These are phyloP conservation scores for Drosophila diplacantha DNA, from an alignment of 2,888 invertebrate genomes.

Conservation along the genomic window DNA sequence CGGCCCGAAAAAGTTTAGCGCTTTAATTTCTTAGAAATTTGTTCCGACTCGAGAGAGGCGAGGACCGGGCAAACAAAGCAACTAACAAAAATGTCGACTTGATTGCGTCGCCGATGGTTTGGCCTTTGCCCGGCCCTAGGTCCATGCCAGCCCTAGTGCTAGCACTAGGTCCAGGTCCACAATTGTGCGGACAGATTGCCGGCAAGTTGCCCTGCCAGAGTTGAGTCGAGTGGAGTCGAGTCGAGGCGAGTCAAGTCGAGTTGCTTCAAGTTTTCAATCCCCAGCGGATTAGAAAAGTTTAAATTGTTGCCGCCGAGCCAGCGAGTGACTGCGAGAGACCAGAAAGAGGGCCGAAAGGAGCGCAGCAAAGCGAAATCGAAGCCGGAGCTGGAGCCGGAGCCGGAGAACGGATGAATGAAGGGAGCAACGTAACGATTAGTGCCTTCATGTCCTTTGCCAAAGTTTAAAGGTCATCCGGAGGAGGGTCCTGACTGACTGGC, in stretches of 20 bases:
- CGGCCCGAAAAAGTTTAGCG: constrained; percentile 68
- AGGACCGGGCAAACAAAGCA: constrained; percentile 56
- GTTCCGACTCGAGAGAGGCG: constrained; percentile 41
- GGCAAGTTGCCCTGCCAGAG: constrained; percentile 47
- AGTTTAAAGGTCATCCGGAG: constrained; percentile 74
- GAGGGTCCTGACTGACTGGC: constrained; percentile 35
- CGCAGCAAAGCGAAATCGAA: constrained; percentile 61
- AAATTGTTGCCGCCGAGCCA: constrained; percentile 68
- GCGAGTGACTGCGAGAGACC: constrained; percentile 26
- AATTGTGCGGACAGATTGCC: constrained; percentile 69
- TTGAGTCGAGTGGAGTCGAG: constrained; percentile 54
- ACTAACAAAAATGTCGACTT: constrained; percentile 72
- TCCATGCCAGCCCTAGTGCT: constrained; percentile 9
- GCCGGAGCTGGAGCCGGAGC: constrained; percentile 56
- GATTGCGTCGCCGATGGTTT: constrained; percentile 67
- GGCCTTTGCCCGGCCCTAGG: constrained; percentile 30
- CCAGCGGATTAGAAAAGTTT: constrained; percentile 73
- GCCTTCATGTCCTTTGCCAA: constrained; percentile 73
- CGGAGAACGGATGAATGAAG: constrained; percentile 59
- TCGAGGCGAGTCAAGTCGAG: constrained; percentile 29
- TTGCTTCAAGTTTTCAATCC: constrained; percentile 69
- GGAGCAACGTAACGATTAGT: constrained; percentile 74
- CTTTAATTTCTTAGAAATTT: constrained; percentile 72
- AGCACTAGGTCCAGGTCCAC: constrained; percentile 31
- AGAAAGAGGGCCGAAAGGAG: constrained; percentile 11